Evolutionary conservation across 2,113 vertebrate species (phyloP).

Genomic region (Maccullochella peelii): DNA sequence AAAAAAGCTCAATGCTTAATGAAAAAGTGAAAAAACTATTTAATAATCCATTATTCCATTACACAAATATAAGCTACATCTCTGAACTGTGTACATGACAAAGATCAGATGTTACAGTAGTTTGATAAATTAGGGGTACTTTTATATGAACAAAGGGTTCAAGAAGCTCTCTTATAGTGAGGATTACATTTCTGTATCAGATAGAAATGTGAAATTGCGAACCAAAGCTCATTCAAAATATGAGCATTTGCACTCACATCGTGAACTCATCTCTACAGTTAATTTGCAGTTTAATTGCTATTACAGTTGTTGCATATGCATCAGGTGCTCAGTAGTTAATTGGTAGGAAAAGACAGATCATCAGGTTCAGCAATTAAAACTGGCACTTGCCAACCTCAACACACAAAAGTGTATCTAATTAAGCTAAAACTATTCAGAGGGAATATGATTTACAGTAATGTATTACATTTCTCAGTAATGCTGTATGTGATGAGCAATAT

Average conservation of each 20-base stretch:
- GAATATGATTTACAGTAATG: slow-evolving; percentile 28
- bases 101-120: background rate
- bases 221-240: slow-evolving; percentile 49
- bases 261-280: slow-evolving; percentile 55
- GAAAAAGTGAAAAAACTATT: background rate
- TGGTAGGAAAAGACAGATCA: slow-evolving; percentile 61
- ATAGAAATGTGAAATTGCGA: slow-evolving; percentile 32
- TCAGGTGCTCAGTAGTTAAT: slow-evolving; percentile 70
- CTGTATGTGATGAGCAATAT: slow-evolving; percentile 4
- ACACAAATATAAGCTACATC: background rate
- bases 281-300: slow-evolving; percentile 71
- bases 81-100: background rate
- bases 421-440: slow-evolving; percentile 34
- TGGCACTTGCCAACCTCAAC: slow-evolving; percentile 34
- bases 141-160: background rate
- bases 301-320: slow-evolving; percentile 71
- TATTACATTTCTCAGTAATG: slow-evolving; percentile 23
- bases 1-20: background rate
- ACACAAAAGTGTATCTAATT: slow-evolving; percentile 61
- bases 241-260: slow-evolving; percentile 41
- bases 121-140: background rate
- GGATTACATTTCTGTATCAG: slow-evolving; percentile 38
- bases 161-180: slow-evolving; percentile 21
- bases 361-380: slow-evolving; percentile 70
- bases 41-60: background rate